Conservation (phyloP, 2,113 vertebrate genomes). For the Piliocolobus tephrosceles region DNA sequence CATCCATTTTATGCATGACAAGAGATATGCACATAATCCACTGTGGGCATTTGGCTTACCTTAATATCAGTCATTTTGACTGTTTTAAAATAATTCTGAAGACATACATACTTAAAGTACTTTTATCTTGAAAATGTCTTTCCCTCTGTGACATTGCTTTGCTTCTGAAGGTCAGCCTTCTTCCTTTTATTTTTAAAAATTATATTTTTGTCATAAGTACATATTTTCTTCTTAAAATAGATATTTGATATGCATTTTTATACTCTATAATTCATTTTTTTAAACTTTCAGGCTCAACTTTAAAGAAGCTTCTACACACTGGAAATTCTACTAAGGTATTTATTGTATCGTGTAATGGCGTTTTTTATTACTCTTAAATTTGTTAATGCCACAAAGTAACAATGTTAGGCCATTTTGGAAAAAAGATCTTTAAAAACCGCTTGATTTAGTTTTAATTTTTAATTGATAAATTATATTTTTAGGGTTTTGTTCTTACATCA, state of each 20-base stretch:
- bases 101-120: conserved; percentile 6
- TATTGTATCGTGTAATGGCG: background rate
- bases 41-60: background rate
- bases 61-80: background rate
- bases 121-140: conserved; percentile 31
- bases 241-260: conserved; percentile 10
- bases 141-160: conserved; percentile 18
- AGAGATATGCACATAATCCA: background rate
- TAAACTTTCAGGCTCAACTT: conserved; percentile 91
- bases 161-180: conserved; percentile 19
- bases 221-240: conserved; percentile 32
- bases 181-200: background rate
- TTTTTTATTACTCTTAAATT: conserved; percentile 36
- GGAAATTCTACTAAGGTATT: conserved; percentile 98
- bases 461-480: background rate
- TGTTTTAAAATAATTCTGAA: conserved; percentile 47
- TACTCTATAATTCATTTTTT: conserved; percentile 52
- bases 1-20: conserved; percentile 30
- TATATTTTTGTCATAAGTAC: background rate
- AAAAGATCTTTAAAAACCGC: background rate
- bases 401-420: background rate
- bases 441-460: background rate
- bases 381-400: background rate
- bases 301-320: conserved; percentile 99
- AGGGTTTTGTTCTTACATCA: background rate